These are phyloP conservation scores for Encarsia formosa DNA, from an alignment of 2,888 invertebrate genomes.

Conservation along the genomic window DNA sequence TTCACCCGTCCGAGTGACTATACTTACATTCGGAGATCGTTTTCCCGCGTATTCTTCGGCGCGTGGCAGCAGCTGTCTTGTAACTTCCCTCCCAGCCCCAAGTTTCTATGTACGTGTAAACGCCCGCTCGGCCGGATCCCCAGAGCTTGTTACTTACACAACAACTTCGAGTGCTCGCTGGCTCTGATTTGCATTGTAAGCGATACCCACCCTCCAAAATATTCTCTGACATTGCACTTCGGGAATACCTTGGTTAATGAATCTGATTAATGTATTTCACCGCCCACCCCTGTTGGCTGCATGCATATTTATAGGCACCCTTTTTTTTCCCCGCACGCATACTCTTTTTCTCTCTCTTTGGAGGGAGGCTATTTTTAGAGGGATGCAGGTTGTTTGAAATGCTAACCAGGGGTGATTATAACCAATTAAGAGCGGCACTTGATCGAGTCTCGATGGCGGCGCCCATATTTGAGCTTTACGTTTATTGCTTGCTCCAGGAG, in stretches of 20 bases:
- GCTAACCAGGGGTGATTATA: no score
- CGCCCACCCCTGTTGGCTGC: neutral
- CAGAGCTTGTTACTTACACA: conserved; percentile 21
- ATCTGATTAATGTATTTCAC: conserved; percentile 28
- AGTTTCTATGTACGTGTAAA: neutral
- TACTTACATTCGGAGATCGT: conserved; percentile 5
- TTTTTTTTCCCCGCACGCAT: neutral
- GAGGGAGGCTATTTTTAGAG: no score
- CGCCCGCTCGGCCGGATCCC: neutral
- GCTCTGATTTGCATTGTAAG: conserved; percentile 29
- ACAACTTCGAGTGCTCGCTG: conserved; percentile 17
- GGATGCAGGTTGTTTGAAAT: no score
- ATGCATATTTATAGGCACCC: neutral
- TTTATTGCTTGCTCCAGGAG: no score
- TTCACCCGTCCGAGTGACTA: no score
- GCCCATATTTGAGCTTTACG: no score
- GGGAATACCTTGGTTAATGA: conserved; percentile 22
- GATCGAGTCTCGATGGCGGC: no score
- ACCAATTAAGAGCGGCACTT: no score
- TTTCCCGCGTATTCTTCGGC: conserved; percentile 4
- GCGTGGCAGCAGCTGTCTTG: conserved; percentile 8
- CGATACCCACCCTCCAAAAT: conserved; percentile 22
- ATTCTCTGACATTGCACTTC: conserved; percentile 22
- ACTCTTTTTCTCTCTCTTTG: no score
- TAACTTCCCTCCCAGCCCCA: neutral